phyloP scores from a whole-genome alignment of 2,888 invertebrate species.

The Agrotis segetum region DNA sequence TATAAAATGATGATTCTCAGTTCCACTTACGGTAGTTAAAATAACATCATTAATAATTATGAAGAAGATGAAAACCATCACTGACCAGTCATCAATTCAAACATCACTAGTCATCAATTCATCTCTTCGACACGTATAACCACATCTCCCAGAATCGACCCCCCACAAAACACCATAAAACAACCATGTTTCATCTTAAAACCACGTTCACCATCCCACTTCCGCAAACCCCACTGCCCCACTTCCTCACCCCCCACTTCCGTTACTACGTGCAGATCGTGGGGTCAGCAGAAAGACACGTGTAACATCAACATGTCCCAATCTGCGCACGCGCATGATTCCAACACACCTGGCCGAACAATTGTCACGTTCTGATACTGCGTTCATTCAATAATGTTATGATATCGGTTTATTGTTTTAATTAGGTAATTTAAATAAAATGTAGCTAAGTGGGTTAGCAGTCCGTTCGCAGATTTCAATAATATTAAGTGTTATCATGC shows the following conservation, averaged over 20 bases:
- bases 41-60: too few relatives aligned
- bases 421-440: background rate
- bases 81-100: background rate
- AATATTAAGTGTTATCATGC: background rate
- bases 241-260: constrained; percentile 22
- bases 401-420: constrained; percentile 34
- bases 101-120: background rate
- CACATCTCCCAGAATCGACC: constrained; percentile 23
- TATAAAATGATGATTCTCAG: background rate
- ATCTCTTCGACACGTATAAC: constrained; percentile 1
- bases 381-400: constrained; percentile 44
- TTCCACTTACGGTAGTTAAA: background rate
- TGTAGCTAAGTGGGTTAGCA: constrained; percentile 13
- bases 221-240: constrained; percentile 32
- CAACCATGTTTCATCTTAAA: constrained; percentile 17
- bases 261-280: constrained; percentile 51
- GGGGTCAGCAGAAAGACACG: constrained; percentile 43
- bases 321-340: constrained; percentile 52
- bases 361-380: constrained; percentile 61
- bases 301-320: constrained; percentile 46
- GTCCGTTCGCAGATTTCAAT: constrained; percentile 10
- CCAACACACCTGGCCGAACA: constrained; percentile 57
- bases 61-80: background rate
- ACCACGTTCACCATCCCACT: constrained; percentile 39
- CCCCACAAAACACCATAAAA: constrained; percentile 8